Base-by-base conservation (phyloP, 2,888 invertebrate species). In the Willowsia nigromaculata region DNA sequence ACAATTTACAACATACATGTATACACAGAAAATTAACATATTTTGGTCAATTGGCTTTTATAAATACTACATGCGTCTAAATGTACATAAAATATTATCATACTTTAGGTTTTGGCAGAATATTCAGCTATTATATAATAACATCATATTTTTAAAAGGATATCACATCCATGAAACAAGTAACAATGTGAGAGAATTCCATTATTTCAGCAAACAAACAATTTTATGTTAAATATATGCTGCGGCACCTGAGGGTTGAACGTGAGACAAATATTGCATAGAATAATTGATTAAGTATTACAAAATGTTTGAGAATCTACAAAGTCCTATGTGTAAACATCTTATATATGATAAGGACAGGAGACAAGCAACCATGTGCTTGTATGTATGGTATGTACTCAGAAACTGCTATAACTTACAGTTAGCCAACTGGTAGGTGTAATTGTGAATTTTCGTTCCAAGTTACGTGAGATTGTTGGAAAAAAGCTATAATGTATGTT, bases 11-110 rank as follows among this genome's bases (percentile, higher is more conserved):
- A 78, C 27, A 40, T 40, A 43, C 18, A 71, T 43, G 76, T 30
- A 33, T 33, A 53, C 30, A 78, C 74, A 53, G 78, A 81, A 81
- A 81, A 81, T 59, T 81, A 56, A 81, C 71, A 87, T 87, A 87
- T 87, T 87, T 87, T 87, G 71, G 71, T 87, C 81, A 81, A 87
- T 87, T 87, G 87, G 87, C 87, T 87, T 87, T 87, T 87, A 43
- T 82, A 87, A 59, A 18, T 78, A 50, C 50, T 37, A 59, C 33
- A 56, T 37, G 33, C 25, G 40, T 37, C 22, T n/a, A 30, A 81
- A 81, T 56, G 37, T 59, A 81, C 13, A 37, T 78, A 53, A 53
- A 9, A 53, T 13, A n/a, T 53, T 33, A 27, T 30, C 30, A 65
- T 74, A 78, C 30, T 4, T 50, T 53, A 9, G n/a, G 53, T 78